These are phyloP conservation scores for Yponomeuta malinellus DNA, from an alignment of 2,888 invertebrate species.

Conservation along the genomic window DNA sequence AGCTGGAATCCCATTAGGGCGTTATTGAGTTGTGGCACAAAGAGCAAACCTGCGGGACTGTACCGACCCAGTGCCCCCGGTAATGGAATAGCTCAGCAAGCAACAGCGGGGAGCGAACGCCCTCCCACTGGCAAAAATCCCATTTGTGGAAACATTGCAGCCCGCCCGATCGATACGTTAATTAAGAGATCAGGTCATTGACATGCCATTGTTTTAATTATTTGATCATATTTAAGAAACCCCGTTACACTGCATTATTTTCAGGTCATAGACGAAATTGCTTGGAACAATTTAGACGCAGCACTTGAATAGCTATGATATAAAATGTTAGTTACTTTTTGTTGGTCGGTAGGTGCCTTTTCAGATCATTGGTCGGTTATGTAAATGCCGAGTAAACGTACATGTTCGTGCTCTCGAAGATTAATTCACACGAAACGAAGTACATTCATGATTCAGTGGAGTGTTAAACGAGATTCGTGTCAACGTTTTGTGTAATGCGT, in stretches of 20 bases:
- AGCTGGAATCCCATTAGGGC: slow-evolving; percentile 64
- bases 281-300: neutral
- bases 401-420: neutral
- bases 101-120: slow-evolving; percentile 21
- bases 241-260: neutral
- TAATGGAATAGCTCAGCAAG: slow-evolving; percentile 37
- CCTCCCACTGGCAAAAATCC: neutral
- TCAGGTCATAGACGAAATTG: neutral
- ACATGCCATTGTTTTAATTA: neutral
- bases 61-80: slow-evolving; percentile 40
- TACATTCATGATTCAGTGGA: slow-evolving; percentile 22
- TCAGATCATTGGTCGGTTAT: neutral
- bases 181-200: neutral
- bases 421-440: slow-evolving; percentile 7
- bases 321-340: neutral
- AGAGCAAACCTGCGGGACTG: slow-evolving; percentile 35
- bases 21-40: slow-evolving; percentile 63
- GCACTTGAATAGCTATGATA: neutral
- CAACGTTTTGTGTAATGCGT: slow-evolving; percentile 24
- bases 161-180: neutral
- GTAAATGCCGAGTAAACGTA: neutral
- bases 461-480: slow-evolving; percentile 27
- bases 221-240: neutral
- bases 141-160: slow-evolving; percentile 2
- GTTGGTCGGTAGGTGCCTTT: neutral